phyloP scores from a whole-genome alignment of 2,113 vertebrate species.

The Oreocharis arfaki region DNA sequence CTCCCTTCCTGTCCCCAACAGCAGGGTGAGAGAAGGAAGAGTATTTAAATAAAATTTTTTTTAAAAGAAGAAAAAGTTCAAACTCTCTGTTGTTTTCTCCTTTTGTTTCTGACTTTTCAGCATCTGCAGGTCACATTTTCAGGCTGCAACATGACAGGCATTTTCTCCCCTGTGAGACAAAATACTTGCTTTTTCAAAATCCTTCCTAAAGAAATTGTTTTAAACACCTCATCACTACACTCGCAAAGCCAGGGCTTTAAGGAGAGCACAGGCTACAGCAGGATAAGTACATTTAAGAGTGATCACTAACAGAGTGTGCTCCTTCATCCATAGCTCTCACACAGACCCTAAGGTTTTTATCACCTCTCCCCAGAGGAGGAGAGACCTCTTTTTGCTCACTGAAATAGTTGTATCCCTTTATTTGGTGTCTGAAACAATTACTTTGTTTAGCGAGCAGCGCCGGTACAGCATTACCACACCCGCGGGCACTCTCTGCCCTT shows the following conservation, averaged over 20 bases:
- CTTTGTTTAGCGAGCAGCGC: not conserved
- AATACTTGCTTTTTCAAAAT: not conserved
- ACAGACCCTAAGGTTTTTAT: not conserved
- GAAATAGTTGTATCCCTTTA: not conserved
- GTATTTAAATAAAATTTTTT: not conserved
- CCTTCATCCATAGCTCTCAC: accelerated
- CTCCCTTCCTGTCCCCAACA: not conserved
- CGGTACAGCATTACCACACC: not conserved
- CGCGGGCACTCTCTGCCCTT: not conserved
- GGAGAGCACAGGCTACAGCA: not conserved
- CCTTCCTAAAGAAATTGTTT: not conserved
- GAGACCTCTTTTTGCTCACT: not conserved
- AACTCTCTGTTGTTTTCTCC: not conserved
- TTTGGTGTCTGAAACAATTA: not conserved
- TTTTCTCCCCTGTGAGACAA: not conserved
- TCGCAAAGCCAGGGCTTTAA: not conserved
- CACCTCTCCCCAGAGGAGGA: not conserved
- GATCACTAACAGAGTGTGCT: not conserved
- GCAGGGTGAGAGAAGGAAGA: not conserved
- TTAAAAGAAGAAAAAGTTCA: not conserved
- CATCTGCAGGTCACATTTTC: not conserved
- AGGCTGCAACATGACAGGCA: accelerated
- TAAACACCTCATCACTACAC: not conserved
- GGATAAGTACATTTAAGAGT: not conserved
- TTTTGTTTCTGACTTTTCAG: not conserved